Evolutionary conservation across 2,113 vertebrate species (phyloP).

Genomic region (Pituophis catenifer): DNA sequence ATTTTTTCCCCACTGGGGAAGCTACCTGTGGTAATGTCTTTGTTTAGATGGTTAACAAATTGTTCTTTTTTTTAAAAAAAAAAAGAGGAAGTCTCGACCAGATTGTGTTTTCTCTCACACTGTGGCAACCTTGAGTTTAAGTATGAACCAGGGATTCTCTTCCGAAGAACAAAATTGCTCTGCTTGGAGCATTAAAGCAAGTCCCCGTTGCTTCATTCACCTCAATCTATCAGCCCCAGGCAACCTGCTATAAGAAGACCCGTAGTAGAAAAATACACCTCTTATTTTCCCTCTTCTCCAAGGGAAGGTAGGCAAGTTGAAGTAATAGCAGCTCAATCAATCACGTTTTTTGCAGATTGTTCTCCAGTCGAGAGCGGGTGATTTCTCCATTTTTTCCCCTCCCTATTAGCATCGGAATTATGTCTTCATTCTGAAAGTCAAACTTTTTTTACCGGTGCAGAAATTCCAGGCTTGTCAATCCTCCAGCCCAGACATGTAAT

Average conservation of each 20-base stretch:
- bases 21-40: not conserved
- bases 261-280: not conserved
- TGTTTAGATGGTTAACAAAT: not conserved
- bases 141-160: not conserved
- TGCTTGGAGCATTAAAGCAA: not conserved
- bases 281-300: not conserved
- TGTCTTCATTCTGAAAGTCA: not conserved
- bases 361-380: not conserved
- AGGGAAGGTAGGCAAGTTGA: not conserved
- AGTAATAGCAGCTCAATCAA: not conserved
- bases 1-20: not conserved
- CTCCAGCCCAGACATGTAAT: not conserved
- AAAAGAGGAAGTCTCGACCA: accelerated
- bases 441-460: not conserved
- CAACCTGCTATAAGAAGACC: not conserved
- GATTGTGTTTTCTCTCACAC: not conserved
- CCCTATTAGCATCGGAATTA: not conserved
- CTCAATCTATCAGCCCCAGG: not conserved
- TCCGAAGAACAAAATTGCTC: not conserved
- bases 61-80: not conserved
- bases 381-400: not conserved
- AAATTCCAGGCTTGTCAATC: not conserved
- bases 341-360: not conserved
- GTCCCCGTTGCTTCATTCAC: not conserved
- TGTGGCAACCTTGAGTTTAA: constrained; percentile 6